Percentiles rank a stretch among this genome's conserved stretches.
phyloP scores from a whole-genome alignment of 1,140 invertebrate species.

The Polyergus mexicanus region DNA sequence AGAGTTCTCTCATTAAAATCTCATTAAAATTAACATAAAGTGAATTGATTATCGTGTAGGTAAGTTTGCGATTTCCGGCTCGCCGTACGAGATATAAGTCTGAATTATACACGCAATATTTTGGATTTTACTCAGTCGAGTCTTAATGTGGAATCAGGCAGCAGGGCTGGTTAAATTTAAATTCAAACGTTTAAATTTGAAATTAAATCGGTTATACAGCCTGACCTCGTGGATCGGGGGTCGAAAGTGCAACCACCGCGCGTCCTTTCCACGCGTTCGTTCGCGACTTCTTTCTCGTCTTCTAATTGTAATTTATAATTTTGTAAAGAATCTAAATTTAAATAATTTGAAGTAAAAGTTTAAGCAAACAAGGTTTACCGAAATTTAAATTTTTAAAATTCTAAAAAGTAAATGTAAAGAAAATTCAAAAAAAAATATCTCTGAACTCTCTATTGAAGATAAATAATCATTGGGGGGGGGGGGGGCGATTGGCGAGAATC shows the following conservation, averaged over 20 bases:
- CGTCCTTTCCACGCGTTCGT: slow-evolving; percentile 1
- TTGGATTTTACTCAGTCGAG: slow-evolving; percentile 47
- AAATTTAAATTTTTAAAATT: no score
- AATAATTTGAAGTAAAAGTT: no score
- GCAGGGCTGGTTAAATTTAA: slow-evolving; percentile 51
- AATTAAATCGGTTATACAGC: slow-evolving; percentile 60
- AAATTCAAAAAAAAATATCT: no score
- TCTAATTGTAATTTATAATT: no score
- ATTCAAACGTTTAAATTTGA: slow-evolving; percentile 63
- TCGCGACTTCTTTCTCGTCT: slow-evolving; percentile 8
- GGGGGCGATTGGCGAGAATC: background rate
- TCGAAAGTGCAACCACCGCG: slow-evolving; percentile 60
- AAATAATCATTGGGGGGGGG: background rate
- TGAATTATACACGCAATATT: slow-evolving; percentile 51
- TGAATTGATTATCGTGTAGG: background rate
- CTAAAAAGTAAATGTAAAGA: no score
- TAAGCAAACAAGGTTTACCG: no score
- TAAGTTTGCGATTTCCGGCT: slow-evolving; percentile 12
- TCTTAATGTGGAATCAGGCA: slow-evolving; percentile 32
- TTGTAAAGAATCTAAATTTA: no score
- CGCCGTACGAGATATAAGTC: background rate
- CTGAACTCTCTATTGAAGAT: no score
- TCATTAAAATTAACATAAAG: slow-evolving; percentile 9
- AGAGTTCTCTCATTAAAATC: no score
- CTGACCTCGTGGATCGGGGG: slow-evolving; percentile 36